Conservation (phyloP, 92 coral and sea anemone species). For the Paramuricea clavata region DNA sequence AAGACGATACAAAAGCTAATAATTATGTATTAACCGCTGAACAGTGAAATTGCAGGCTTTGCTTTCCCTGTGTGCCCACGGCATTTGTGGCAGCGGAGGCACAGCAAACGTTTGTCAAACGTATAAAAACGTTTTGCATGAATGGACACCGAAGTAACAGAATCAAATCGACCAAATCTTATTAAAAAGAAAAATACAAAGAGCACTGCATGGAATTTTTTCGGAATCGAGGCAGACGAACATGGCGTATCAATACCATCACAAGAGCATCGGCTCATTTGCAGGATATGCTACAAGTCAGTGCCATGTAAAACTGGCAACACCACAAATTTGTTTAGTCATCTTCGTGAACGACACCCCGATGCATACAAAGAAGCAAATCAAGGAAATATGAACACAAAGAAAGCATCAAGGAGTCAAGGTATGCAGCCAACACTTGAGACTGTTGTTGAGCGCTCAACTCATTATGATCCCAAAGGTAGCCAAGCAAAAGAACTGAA, state of each 20-base stretch:
- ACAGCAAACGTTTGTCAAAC: slow-evolving; percentile 13
- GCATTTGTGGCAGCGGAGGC: slow-evolving; percentile 6
- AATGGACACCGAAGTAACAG: slow-evolving; percentile 24
- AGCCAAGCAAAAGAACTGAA: slow-evolving; percentile 23
- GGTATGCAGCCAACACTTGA: slow-evolving; percentile 29
- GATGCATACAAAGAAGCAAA: slow-evolving; percentile 30
- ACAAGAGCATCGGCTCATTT: slow-evolving; percentile 24
- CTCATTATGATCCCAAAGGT: slow-evolving; percentile 8
- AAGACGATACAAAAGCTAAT: no score
- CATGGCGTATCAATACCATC: slow-evolving; percentile 41
- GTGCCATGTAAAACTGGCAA: slow-evolving; percentile 33
- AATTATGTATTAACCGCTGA: slow-evolving; percentile 13
- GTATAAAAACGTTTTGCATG: slow-evolving; percentile 27
- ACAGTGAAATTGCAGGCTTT: slow-evolving; percentile 5
- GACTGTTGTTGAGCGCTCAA: slow-evolving; percentile 26
- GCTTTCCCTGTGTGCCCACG: slow-evolving; percentile 10
- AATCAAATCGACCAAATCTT: slow-evolving; percentile 17
- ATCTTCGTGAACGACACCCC: slow-evolving; percentile 38
- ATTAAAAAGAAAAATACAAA: slow-evolving; percentile 34
- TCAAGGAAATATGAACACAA: slow-evolving; percentile 5
- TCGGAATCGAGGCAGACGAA: slow-evolving; percentile 31
- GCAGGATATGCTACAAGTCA: slow-evolving; percentile 31
- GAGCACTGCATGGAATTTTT: slow-evolving; percentile 40
- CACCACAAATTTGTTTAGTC: slow-evolving; percentile 35
- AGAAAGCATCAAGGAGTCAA: slow-evolving; percentile 24